These are phyloP conservation scores for Brachypteracias leptosomus DNA, from an alignment of 2,113 vertebrate genomes.

Conservation along the genomic window DNA sequence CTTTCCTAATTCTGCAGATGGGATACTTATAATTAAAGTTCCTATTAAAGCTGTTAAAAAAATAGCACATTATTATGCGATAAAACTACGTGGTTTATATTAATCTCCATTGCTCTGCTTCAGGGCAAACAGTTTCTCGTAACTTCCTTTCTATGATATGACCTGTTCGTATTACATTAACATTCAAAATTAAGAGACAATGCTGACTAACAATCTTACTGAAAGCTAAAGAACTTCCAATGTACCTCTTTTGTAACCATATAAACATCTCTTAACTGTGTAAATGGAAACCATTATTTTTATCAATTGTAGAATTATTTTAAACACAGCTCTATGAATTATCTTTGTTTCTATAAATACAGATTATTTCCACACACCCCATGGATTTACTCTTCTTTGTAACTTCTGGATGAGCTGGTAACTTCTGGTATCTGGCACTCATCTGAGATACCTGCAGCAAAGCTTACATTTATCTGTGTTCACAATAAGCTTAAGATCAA, in stretches of 20 bases:
- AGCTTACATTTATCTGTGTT: conserved; percentile 29
- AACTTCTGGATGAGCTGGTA: neutral
- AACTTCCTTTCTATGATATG: neutral
- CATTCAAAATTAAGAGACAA: conserved; percentile 11
- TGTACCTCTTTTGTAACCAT: neutral
- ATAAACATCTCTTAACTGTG: neutral
- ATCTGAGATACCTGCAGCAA: conserved; percentile 32
- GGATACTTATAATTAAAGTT: conserved; percentile 40
- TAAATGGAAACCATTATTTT: neutral
- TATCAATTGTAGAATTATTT: neutral
- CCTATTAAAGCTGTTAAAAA: conserved; percentile 27
- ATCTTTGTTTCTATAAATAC: neutral
- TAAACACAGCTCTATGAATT: neutral
- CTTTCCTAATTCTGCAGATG: conserved; percentile 32
- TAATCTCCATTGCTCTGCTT: conserved; percentile 22
- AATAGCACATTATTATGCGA: conserved; percentile 22
- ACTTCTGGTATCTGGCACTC: neutral
- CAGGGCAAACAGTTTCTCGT: conserved; percentile 39
- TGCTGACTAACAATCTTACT: neutral
- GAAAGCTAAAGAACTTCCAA: neutral
- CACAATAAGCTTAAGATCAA: conserved; percentile 27
- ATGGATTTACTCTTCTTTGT: neutral
- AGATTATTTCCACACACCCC: neutral
- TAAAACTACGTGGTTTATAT: neutral
- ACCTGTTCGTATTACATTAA: neutral